Evolutionary conservation across 2,797 vertebrate genomes (phyloP), one percentile per base, ranked within the genome.

Genomic region (Dromococcyx pavoninus): DNA sequence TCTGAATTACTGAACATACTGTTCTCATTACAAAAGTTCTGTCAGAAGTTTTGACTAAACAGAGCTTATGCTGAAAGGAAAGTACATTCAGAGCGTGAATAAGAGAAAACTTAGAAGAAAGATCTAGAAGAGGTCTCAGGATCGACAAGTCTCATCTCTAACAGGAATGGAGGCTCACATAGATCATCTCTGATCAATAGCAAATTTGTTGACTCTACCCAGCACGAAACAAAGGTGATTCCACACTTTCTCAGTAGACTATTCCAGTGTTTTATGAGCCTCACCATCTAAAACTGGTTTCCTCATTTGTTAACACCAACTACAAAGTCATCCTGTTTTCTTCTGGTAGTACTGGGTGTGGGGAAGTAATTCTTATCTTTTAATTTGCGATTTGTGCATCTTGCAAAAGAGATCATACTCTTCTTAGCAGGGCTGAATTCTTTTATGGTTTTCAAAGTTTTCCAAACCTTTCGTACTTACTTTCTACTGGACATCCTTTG

Each of bases 1-100:
- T 92, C 87, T 91, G 46, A 91, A 71, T 67, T 91, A 80, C 6
- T 54, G 91, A 96, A 92, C 75, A 35, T 23, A 57, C 24, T 75
- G 69, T 89, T 92, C 75, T 71, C 33, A 41, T 82, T 46, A 69
- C 46, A 89, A 50, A 85, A 39, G 21, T 71, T 87, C 54, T 72
- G 41, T 30, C 61, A 51, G 61, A 19, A 82, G 13, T 43, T 91
- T 87, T 57, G 87, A 48, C 21, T 74, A 35, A 43, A 60, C 28
- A 51, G 50, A 91, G 21, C 13, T 67, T 82, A 57, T 50, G 9
- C 50, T 58, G 24, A 64, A 70, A 88, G 6, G 7, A 14, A 82
- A 79, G 28, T 5, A 64, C 18, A 33, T 84, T 77, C 32, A 76
- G 18, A 80, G 11, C 19, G 13, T 57, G 51, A 85, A 53, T 25